phyloP scores from a whole-genome alignment of 1,140 invertebrate species.

The Diachasmimorpha longicaudata region DNA sequence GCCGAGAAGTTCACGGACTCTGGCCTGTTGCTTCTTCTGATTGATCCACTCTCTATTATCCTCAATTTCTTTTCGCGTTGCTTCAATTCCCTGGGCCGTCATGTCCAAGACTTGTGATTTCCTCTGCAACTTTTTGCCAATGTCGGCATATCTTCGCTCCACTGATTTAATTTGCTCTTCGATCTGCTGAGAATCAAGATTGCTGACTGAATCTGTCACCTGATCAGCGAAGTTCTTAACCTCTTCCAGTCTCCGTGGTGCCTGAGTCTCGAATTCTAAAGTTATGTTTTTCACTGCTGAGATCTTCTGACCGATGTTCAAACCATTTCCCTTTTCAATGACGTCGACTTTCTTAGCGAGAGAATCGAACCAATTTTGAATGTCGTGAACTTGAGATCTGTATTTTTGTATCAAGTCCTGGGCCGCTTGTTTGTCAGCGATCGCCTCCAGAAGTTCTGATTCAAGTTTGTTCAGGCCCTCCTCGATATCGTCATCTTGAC shows the following conservation, averaged over 20 bases:
- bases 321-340: slow-evolving; percentile 81
- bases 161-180: slow-evolving; percentile 85
- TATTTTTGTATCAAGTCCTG: slow-evolving; percentile 82
- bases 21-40: slow-evolving; percentile 73
- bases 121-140: slow-evolving; percentile 81
- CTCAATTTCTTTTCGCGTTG: slow-evolving; percentile 75
- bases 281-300: slow-evolving; percentile 72
- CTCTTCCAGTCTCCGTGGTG: slow-evolving; percentile 71
- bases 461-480: slow-evolving; percentile 75
- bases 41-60: slow-evolving; percentile 82
- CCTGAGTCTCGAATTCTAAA: slow-evolving; percentile 73
- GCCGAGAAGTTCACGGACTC: slow-evolving; percentile 72
- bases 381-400: slow-evolving; percentile 74
- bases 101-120: slow-evolving; percentile 82
- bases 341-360: slow-evolving; percentile 79
- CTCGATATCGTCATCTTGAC: slow-evolving; percentile 74
- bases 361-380: slow-evolving; percentile 81
- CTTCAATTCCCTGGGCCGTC: slow-evolving; percentile 80
- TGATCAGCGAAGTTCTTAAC: slow-evolving; percentile 72
- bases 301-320: slow-evolving; percentile 81
- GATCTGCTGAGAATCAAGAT: slow-evolving; percentile 87
- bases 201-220: slow-evolving; percentile 81
- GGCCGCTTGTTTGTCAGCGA: slow-evolving; percentile 76
- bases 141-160: slow-evolving; percentile 82
- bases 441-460: slow-evolving; percentile 71